These are phyloP conservation scores for Macropis europaea DNA, from an alignment of 2,888 invertebrate genomes.

Conservation along the genomic window DNA sequence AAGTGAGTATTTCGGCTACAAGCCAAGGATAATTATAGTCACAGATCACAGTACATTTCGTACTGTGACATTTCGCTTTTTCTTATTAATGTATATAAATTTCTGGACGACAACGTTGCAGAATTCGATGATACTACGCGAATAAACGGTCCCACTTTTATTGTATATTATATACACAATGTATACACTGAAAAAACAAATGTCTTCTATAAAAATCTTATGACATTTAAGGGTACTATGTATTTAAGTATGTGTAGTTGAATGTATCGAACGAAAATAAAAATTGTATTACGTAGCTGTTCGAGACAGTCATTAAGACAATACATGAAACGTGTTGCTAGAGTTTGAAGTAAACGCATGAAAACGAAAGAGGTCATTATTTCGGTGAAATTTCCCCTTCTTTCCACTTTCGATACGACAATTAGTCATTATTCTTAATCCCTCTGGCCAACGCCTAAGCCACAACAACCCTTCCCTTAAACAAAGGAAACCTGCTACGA, in stretches of 20 bases:
- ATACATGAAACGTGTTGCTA: too few relatives aligned
- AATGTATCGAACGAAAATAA: background rate
- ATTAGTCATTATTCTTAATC: too few relatives aligned
- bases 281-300: conserved; percentile 22
- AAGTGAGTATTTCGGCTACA: conserved; percentile 70
- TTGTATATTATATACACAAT: too few relatives aligned
- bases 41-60: conserved; percentile 59
- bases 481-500: too few relatives aligned
- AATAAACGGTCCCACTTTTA: background rate
- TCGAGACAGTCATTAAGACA: too few relatives aligned
- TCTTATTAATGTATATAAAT: conserved; percentile 29
- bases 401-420: too few relatives aligned
- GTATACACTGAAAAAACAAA: background rate
- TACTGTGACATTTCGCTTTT: conserved; percentile 60
- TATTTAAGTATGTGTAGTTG: background rate
- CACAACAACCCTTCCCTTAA: too few relatives aligned
- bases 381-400: too few relatives aligned
- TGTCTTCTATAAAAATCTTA: too few relatives aligned
- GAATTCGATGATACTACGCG: background rate
- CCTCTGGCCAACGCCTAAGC: too few relatives aligned
- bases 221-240: background rate
- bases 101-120: background rate
- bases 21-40: conserved; percentile 74
- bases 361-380: too few relatives aligned
- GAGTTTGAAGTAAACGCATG: too few relatives aligned